phyloP scores from a whole-genome alignment of 2,113 vertebrate genomes.

The Ranitomeya imitator region DNA sequence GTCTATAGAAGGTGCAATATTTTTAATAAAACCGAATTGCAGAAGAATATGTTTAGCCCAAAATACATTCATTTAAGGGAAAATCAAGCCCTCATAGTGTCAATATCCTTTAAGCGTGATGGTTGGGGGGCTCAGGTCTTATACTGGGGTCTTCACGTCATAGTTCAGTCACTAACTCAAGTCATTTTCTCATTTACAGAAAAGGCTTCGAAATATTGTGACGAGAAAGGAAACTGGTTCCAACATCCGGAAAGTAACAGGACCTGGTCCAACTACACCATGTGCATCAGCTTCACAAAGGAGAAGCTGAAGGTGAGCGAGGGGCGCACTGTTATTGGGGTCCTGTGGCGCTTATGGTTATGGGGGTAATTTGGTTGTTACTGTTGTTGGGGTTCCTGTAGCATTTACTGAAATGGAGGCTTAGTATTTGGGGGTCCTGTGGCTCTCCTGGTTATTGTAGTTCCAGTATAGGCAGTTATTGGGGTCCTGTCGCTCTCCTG shows the following conservation, averaged over 20 bases:
- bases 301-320: slow-evolving; percentile 85
- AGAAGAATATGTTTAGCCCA: too few species aligned
- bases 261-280: slow-evolving; percentile 95
- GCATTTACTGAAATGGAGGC: background rate
- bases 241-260: slow-evolving; percentile 91
- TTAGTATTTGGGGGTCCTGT: background rate
- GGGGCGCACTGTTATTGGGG: background rate
- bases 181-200: slow-evolving; percentile 72
- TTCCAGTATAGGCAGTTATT: background rate
- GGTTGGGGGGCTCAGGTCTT: background rate
- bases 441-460: background rate
- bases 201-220: slow-evolving; percentile 89
- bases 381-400: background rate
- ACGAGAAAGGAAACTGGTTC: slow-evolving; percentile 90
- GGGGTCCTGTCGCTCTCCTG: background rate
- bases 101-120: background rate
- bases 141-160: background rate
- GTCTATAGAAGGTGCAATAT: too few species aligned
- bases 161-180: background rate
- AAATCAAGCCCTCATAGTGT: background rate
- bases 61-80: too few species aligned
- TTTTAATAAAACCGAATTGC: too few species aligned
- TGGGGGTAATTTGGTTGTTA: background rate
- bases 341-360: background rate
- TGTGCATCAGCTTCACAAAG: slow-evolving; percentile 87